phyloP scores from a whole-genome alignment of 1,140 invertebrate genomes.

The Drosophila virilis region DNA sequence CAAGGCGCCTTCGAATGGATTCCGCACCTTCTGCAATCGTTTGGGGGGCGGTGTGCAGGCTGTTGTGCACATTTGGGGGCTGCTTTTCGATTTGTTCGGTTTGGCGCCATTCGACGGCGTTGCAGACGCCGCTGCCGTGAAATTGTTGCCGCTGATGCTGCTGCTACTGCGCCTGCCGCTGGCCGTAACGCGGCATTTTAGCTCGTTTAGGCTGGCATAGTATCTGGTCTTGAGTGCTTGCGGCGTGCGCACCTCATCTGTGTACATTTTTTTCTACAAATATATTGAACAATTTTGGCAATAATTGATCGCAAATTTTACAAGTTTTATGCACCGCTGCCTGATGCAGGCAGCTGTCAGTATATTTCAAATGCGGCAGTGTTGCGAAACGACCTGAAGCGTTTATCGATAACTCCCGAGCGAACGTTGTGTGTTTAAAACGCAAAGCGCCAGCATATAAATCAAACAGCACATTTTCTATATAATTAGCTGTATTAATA shows the following conservation, averaged over 20 bases:
- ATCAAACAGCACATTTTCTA: background rate
- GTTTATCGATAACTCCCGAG: slow-evolving; percentile 19
- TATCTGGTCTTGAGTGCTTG: slow-evolving; percentile 61
- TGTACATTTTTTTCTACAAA: slow-evolving; percentile 51
- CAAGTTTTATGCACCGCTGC: slow-evolving; percentile 16
- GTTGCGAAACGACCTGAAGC: background rate
- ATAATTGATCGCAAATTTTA: slow-evolving; percentile 20
- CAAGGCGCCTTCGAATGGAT: slow-evolving; percentile 77
- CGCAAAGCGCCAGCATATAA: no score
- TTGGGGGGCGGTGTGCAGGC: slow-evolving; percentile 80
- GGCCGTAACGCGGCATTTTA: slow-evolving; percentile 44
- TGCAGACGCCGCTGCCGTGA: slow-evolving; percentile 30
- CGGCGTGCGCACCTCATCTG: slow-evolving; percentile 66
- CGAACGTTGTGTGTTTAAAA: background rate
- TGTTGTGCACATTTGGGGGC: slow-evolving; percentile 53
- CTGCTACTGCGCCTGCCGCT: slow-evolving; percentile 39
- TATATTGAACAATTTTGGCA: slow-evolving; percentile 26
- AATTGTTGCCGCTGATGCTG: slow-evolving; percentile 29
- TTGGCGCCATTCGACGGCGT: slow-evolving; percentile 74
- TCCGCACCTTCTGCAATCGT: slow-evolving; percentile 70
- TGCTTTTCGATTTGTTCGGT: slow-evolving; percentile 42
- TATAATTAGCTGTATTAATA: background rate
- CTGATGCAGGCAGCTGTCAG: slow-evolving; percentile 44
- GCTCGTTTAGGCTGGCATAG: slow-evolving; percentile 46
- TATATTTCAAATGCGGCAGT: slow-evolving; percentile 50